phyloP scores from a whole-genome alignment of 2,888 invertebrate genomes.

The Clanis bilineata region DNA sequence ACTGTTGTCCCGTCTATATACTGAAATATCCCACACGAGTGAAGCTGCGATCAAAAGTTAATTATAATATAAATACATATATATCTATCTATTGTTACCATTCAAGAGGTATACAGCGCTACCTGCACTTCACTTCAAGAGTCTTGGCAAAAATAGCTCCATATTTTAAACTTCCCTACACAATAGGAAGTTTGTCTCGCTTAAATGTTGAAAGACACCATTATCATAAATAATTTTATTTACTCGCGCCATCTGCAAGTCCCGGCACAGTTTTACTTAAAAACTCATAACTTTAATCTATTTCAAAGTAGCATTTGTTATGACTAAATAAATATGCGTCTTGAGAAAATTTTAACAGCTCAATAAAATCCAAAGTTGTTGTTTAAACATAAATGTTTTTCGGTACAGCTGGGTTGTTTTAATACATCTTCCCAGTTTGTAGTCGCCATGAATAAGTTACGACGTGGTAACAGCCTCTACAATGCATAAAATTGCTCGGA shows the following conservation, averaged over 20 bases:
- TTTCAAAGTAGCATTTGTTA: conserved; percentile 10
- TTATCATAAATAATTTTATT: background rate
- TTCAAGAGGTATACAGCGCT: background rate
- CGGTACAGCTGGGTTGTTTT: conserved; percentile 24
- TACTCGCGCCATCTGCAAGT: background rate
- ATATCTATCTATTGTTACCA: background rate
- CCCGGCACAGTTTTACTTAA: conserved; percentile 1
- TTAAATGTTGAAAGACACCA: too few relatives aligned
- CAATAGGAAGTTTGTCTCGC: background rate
- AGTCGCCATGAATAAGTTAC: conserved; percentile 36
- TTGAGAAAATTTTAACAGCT: conserved; percentile 28
- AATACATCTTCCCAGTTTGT: conserved; percentile 27
- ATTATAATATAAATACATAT: background rate
- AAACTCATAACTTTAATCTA: conserved; percentile 11
- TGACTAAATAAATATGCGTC: conserved; percentile 14
- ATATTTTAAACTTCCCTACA: background rate
- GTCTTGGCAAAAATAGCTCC: background rate
- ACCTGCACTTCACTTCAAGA: background rate
- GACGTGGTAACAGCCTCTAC: background rate
- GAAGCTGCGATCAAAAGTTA: too few relatives aligned
- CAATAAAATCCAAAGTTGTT: conserved; percentile 32
- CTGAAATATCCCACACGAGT: too few relatives aligned
- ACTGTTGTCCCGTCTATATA: too few relatives aligned
- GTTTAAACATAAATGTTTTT: conserved; percentile 34
- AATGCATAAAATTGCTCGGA: background rate